These are phyloP conservation scores for Drosophila watanabei DNA, from an alignment of 1,140 invertebrate genomes.

Conservation along the genomic window DNA sequence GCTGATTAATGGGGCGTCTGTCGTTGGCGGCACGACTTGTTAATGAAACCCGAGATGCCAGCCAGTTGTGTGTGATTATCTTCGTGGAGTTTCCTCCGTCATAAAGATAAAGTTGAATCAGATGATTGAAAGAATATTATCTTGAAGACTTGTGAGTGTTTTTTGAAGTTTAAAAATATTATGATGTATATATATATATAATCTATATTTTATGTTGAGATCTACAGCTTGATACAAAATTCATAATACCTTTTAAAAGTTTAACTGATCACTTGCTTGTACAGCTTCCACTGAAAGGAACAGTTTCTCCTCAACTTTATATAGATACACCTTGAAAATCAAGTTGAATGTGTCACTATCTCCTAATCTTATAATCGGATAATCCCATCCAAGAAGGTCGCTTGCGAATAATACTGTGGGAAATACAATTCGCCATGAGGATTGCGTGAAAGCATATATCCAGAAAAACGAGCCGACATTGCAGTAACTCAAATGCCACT, in stretches of 20 bases:
- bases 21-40: conserved; percentile 26
- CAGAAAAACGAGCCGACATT: conserved; percentile 45
- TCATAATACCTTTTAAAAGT: no score
- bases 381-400: conserved; percentile 17
- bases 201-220: no score
- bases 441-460: conserved; percentile 32
- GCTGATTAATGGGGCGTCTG: conserved; percentile 42
- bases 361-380: background rate
- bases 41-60: conserved; percentile 17
- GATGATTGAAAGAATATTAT: background rate
- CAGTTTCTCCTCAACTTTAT: background rate
- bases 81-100: background rate
- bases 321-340: background rate
- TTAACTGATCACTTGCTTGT: no score
- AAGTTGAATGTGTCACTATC: background rate
- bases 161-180: no score
- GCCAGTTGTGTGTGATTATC: conserved; percentile 1
- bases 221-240: no score
- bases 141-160: background rate
- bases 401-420: conserved; percentile 4
- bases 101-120: background rate
- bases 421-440: conserved; percentile 10
- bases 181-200: no score
- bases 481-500: conserved; percentile 18
- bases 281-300: background rate